A percentile compares a stretch with the other conserved stretches of the same genome.
phyloP scores from a whole-genome alignment of 2,888 invertebrate species.

The Willowsia nigromaculata region DNA sequence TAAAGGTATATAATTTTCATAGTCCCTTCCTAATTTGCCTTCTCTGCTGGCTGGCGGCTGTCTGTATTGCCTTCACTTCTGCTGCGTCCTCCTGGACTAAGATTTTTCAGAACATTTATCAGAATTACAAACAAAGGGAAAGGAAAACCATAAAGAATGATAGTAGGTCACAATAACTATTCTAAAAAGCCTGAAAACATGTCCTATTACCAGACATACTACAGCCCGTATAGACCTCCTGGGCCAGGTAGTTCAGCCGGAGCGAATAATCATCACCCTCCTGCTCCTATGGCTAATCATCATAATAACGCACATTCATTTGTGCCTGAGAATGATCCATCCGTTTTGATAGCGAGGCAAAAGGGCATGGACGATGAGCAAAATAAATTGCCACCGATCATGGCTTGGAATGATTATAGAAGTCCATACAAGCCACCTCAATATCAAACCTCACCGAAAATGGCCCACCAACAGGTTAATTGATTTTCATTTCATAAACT shows the following conservation, averaged over 20 bases:
- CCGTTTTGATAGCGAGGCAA: constrained; percentile 62
- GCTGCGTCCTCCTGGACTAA: too few relatives aligned
- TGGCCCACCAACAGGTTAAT: constrained; percentile 65
- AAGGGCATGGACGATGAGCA: constrained; percentile 59
- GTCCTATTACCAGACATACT: constrained; percentile 60
- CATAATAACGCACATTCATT: constrained; percentile 33
- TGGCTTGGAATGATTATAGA: constrained; percentile 68
- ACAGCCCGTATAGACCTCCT: constrained; percentile 25
- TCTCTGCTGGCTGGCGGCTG: background rate
- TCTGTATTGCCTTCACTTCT: background rate
- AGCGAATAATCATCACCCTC: background rate
- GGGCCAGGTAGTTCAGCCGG: background rate
- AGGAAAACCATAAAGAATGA: constrained; percentile 12
- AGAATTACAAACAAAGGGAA: background rate
- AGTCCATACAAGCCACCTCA: constrained; percentile 60
- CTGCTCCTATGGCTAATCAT: background rate
- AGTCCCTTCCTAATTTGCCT: background rate
- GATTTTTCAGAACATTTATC: background rate
- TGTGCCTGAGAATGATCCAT: constrained; percentile 55
- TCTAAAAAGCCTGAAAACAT: constrained; percentile 66
- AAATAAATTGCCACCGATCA: constrained; percentile 68
- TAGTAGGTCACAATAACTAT: constrained; percentile 58
- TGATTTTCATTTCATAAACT: constrained; percentile 49
- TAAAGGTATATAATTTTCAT: background rate
- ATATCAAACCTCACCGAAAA: constrained; percentile 52